phyloP scores from a whole-genome alignment of 2,888 invertebrate species.

The Hartigia nigra region DNA sequence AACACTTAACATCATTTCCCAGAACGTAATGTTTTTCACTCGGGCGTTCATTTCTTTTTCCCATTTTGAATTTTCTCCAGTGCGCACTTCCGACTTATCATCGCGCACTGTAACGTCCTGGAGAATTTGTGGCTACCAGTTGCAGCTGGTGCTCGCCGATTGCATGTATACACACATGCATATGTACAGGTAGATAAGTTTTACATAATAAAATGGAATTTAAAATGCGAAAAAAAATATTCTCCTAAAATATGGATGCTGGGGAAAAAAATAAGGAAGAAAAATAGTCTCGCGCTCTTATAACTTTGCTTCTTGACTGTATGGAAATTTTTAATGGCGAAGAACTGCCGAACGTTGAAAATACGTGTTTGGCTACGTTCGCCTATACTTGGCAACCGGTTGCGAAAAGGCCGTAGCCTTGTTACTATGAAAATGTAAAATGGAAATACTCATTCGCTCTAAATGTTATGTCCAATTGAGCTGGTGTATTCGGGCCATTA shows the following conservation, averaged over 20 bases:
- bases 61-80: neutral
- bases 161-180: neutral
- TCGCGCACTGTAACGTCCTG: neutral
- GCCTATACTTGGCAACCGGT: too few relatives aligned
- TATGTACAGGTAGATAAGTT: neutral
- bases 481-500: slow-evolving; percentile 41
- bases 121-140: neutral
- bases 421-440: slow-evolving; percentile 16
- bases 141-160: neutral
- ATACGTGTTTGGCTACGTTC: too few relatives aligned
- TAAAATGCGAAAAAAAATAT: neutral
- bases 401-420: neutral
- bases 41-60: neutral
- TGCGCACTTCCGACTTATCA: neutral
- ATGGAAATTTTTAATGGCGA: neutral
- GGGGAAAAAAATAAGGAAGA: neutral
- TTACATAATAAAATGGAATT: neutral
- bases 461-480: slow-evolving; percentile 25
- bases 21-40: neutral
- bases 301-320: neutral
- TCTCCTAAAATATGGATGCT: neutral
- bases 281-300: neutral
- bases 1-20: neutral
- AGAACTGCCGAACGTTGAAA: too few relatives aligned
- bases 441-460: slow-evolving; percentile 25